Conservation (phyloP, 1,140 invertebrate genomes). For the Periplaneta americana region DNA sequence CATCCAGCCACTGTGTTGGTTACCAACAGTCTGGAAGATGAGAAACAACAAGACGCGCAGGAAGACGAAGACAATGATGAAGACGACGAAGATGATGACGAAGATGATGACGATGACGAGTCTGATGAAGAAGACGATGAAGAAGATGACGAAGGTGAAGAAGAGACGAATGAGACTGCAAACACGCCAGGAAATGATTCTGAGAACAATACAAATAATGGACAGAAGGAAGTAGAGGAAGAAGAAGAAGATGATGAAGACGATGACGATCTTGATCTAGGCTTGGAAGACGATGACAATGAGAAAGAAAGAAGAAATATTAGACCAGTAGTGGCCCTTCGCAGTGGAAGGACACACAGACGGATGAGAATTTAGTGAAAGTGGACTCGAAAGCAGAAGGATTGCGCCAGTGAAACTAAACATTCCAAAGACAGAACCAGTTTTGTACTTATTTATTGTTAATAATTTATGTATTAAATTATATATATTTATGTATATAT, state of each 20-base stretch:
- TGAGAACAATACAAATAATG: no score
- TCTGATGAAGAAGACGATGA: constrained; percentile 1
- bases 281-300: neutral
- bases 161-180: neutral
- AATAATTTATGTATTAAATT: neutral
- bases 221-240: no score
- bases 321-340: neutral
- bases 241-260: neutral
- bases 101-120: constrained; percentile 8
- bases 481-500: neutral
- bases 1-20: no score
- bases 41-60: neutral
- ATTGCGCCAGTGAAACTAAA: neutral
- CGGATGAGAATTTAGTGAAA: neutral
- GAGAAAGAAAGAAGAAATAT: neutral
- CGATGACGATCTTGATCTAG: no score
- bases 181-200: neutral
- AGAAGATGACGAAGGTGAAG: constrained; percentile 1
- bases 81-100: constrained; percentile 4
- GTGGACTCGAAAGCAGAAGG: neutral
- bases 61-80: neutral
- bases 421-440: neutral
- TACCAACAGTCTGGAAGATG: neutral
- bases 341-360: constrained; percentile 2
- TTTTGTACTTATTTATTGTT: neutral